These are phyloP conservation scores for Etheostoma spectabile DNA, from an alignment of 2,113 vertebrate genomes.

Conservation along the genomic window DNA sequence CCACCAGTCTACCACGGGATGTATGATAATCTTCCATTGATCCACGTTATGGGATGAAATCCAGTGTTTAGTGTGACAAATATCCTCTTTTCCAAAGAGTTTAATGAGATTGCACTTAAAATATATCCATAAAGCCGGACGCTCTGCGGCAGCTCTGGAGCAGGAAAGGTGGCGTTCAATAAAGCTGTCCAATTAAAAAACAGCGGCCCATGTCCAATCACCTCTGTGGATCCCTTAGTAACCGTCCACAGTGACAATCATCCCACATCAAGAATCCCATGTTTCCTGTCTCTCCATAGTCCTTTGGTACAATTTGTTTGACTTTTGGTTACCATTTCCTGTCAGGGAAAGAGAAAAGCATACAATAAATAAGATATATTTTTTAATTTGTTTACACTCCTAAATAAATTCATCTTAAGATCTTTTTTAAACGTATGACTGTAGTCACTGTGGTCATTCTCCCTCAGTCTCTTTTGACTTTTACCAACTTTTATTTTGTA, in stretches of 20 bases:
- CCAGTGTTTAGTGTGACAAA: conserved; percentile 72
- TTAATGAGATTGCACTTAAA: conserved; percentile 64
- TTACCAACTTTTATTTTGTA: not conserved
- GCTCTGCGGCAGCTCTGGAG: conserved; percentile 38
- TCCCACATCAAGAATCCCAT: conserved; percentile 23
- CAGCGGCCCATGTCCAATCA: conserved; percentile 17
- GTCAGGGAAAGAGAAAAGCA: conserved; percentile 14
- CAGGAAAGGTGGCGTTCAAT: conserved; percentile 5
- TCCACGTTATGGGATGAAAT: conserved; percentile 39
- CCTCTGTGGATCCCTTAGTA: not conserved
- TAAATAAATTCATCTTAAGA: not conserved
- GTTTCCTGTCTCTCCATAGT: conserved; percentile 16
- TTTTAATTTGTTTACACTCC: not conserved
- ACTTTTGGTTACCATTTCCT: conserved; percentile 44
- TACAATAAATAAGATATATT: not conserved
- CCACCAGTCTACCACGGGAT: conserved; percentile 17
- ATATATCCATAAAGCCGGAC: conserved; percentile 35
- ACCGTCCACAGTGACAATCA: conserved; percentile 13
- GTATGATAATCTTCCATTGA: conserved; percentile 25
- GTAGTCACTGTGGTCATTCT: not conserved
- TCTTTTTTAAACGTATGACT: not conserved
- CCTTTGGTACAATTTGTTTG: conserved; percentile 25
- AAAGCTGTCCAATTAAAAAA: conserved; percentile 11
- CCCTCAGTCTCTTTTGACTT: not conserved
- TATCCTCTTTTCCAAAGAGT: conserved; percentile 48